Evolutionary conservation across 2,113 vertebrate genomes (phyloP), one percentile per base, ranked within the genome.

Genomic region (Mixornis gularis): DNA sequence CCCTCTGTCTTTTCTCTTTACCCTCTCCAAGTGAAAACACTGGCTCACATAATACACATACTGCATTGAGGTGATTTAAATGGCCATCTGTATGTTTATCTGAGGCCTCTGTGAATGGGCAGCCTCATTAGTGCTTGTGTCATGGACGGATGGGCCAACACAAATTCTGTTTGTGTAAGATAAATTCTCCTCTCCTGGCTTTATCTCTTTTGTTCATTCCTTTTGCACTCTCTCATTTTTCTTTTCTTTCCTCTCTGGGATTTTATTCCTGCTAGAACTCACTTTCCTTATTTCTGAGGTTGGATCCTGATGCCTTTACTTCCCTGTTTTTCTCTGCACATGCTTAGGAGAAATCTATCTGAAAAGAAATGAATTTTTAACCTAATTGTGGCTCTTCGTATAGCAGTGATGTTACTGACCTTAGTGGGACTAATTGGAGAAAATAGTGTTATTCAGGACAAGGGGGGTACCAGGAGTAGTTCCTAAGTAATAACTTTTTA

Each of bases 91-190:
- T 85, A 92, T 71, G 65, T 94, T 93, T 92, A 74, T 91, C 88
- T 49, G 91, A 82, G 70, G 78, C 44, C 74, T 65, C 46, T 4
- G 4, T 77, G 93, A 87, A 87, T 72, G 53, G 78, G 55, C 85
- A 83, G 86, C 68, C 79, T 96, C 92, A 91, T 92, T 94, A 92
- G 68, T 79, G 74, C 74, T 82, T 95, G 85, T 94, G 93, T 89
- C 93, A 91, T 91, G 93, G 91, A 71, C 1, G 16, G 69, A 68
- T 85, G 60, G 87, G 71, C 87, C 91, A 92, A 89, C 83, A 92
- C 80, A 95, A 93, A 78, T 92, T 95, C 85, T 95, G 81, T 79
- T 93, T 95, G 71, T 94, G 58, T 58, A 79, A 87, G 81, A 96
- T 81, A 93, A 94, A 79, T 91, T 90, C 71, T 89, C 69, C 56